phyloP scores from a whole-genome alignment of 2,113 vertebrate species.

The Caloenas nicobarica region DNA sequence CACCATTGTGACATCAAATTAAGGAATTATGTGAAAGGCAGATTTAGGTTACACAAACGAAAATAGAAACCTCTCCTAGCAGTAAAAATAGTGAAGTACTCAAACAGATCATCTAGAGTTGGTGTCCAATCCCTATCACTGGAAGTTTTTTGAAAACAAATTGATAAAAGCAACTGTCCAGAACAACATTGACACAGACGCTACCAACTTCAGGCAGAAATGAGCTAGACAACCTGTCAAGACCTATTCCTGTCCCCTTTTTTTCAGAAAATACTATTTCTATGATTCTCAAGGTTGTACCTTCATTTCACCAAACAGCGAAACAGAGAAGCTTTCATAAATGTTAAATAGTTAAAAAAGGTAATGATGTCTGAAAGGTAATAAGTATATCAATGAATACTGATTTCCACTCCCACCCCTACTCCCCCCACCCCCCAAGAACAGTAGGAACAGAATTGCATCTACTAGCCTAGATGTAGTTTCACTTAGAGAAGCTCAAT shows the following conservation, averaged over 20 bases:
- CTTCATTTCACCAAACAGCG: neutral
- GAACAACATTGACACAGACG: neutral
- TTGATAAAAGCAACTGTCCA: neutral
- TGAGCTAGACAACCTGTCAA: neutral
- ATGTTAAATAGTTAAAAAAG: neutral
- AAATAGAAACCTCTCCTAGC: neutral
- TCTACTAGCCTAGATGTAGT: neutral
- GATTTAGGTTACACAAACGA: neutral
- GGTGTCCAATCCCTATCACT: neutral
- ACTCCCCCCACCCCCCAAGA: neutral
- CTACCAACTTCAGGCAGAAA: neutral
- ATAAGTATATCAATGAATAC: neutral
- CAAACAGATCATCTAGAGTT: neutral
- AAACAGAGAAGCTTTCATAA: neutral
- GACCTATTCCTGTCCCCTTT: neutral
- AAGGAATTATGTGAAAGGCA: neutral
- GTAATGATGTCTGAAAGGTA: neutral
- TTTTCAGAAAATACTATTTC: neutral
- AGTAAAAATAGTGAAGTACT: neutral
- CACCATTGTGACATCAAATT: neutral
- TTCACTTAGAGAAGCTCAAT: neutral
- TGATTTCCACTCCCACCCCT: no score
- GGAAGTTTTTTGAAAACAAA: neutral
- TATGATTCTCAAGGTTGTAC: neutral
- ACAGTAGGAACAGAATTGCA: neutral